Evolutionary conservation across 2,797 vertebrate genomes (phyloP).

Genomic region (Triplophysa yarkandensis): DNA sequence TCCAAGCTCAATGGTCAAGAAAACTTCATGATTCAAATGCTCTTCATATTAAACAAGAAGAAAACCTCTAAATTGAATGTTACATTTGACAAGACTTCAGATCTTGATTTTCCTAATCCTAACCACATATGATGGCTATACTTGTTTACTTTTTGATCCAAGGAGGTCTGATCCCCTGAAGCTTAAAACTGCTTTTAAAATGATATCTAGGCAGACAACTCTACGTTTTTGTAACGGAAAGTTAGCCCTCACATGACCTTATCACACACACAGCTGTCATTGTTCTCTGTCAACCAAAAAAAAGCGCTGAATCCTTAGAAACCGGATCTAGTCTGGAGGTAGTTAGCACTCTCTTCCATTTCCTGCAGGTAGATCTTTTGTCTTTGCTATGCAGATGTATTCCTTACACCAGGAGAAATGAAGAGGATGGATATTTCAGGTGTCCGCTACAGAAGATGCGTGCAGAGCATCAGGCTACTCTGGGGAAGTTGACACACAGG

Average conservation of each 20-base stretch:
- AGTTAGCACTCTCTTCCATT: neutral
- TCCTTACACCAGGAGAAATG: conserved; percentile 11
- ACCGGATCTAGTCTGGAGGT: neutral
- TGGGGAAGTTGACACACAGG: conserved; percentile 35
- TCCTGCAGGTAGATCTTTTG: conserved; percentile 19
- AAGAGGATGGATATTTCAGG: conserved; percentile 23
- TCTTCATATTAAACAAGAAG: no score
- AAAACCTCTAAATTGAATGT: no score
- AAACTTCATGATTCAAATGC: neutral
- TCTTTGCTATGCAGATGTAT: conserved; percentile 42
- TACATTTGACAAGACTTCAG: neutral
- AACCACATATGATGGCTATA: neutral
- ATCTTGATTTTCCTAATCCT: neutral
- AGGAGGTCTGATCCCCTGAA: no score
- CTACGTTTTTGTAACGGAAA: neutral
- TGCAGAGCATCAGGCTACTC: neutral
- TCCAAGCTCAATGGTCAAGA: neutral
- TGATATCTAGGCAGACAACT: neutral
- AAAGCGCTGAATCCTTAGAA: conserved; percentile 5
- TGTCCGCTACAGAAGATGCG: neutral
- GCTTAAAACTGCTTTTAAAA: neutral
- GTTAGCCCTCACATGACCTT: neutral
- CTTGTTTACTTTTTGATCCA: neutral
- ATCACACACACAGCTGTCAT: conserved; percentile 1
- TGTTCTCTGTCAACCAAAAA: neutral